Conservation (phyloP, 2,888 invertebrate species). For the Cryptosula pallasiana region DNA sequence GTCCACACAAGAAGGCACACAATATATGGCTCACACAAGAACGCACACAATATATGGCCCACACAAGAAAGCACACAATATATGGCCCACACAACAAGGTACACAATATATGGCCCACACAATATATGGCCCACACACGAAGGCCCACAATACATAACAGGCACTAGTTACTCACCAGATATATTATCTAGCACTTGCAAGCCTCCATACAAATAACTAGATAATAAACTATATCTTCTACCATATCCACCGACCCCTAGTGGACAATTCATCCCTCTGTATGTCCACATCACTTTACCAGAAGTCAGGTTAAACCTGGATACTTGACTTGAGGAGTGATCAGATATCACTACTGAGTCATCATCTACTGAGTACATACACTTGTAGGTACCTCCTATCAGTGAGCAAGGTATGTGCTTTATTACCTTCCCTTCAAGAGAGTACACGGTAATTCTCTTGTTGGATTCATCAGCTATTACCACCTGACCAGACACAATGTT, state of each 20-base stretch:
- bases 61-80: too few species aligned
- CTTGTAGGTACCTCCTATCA: background rate
- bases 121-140: too few species aligned
- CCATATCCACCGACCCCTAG: background rate
- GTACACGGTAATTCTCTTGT: background rate
- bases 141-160: too few species aligned
- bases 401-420: background rate
- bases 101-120: too few species aligned
- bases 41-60: too few species aligned
- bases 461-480: background rate
- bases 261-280: background rate
- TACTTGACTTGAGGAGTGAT: slow-evolving; percentile 1
- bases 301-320: background rate
- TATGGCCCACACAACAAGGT: too few species aligned
- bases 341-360: background rate
- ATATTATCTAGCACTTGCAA: too few species aligned
- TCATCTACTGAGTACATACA: background rate
- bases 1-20: too few species aligned
- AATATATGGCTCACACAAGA: too few species aligned
- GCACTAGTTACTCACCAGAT: too few species aligned
- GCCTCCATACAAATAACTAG: background rate
- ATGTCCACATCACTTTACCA: background rate
- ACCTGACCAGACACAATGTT: background rate
- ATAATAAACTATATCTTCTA: background rate
- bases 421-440: background rate